Conservation (phyloP, 1,140 invertebrate species). For the Trichoplusia ni region DNA sequence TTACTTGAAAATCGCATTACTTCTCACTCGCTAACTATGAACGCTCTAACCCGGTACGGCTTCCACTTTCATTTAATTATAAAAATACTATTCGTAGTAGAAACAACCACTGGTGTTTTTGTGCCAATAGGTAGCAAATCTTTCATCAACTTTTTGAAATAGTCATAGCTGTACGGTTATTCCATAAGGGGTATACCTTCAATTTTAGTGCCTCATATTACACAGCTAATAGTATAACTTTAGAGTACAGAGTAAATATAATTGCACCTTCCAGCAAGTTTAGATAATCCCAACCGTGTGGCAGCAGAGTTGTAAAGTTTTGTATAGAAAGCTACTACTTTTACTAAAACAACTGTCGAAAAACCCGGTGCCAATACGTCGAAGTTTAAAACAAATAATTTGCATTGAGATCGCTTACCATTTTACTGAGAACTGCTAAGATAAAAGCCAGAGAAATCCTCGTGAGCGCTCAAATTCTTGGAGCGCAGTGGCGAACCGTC, state of each 20-base stretch:
- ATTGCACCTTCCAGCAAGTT: no score
- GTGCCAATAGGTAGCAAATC: no score
- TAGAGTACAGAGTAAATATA: no score
- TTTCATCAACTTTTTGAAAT: no score
- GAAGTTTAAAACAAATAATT: constrained; percentile 61
- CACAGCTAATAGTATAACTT: no score
- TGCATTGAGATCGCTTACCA: constrained; percentile 72
- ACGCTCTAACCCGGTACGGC: neutral
- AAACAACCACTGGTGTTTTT: no score
- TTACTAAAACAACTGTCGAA: neutral
- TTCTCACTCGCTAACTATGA: constrained; percentile 33
- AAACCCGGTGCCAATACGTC: constrained; percentile 22
- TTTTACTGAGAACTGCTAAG: constrained; percentile 63
- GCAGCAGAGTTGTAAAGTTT: no score
- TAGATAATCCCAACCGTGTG: no score
- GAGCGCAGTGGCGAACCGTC: constrained; percentile 73
- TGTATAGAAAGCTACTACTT: neutral
- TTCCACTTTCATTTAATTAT: neutral
- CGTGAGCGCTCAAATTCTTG: constrained; percentile 74
- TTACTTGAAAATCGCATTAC: constrained; percentile 47
- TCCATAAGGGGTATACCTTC: no score
- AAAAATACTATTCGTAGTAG: no score
- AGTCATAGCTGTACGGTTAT: no score
- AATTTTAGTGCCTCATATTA: no score
- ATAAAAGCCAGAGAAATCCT: constrained; percentile 76